Evolutionary conservation across 2,113 vertebrate genomes (phyloP), one percentile per base, ranked within the genome.

Genomic region (Erinaceus europaeus): DNA sequence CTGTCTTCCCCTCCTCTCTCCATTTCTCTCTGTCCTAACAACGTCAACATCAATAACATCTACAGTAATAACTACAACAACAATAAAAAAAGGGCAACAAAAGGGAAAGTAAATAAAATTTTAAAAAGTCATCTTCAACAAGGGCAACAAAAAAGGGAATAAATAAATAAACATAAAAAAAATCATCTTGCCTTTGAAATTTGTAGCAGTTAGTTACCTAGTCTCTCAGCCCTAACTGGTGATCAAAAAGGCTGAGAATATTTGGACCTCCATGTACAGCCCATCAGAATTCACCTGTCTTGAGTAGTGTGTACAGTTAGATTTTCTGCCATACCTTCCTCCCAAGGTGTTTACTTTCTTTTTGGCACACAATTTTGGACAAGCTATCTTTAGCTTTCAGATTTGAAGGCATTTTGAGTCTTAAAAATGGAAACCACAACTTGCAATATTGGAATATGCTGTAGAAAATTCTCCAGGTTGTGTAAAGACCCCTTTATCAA

Each of bases 401-500:
- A 29, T 76, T 46, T 25, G 21, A 86, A 81, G 62, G 2, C 12
- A 15, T 71, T 88, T 69, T 74, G 69, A 72, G 65, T 78, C n/a
- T 69, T 90, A 65, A 89, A 87, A 73, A 74, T 32, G 55, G 34
- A 61, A 80, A 73, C 89, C 65, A 36, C 11, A 50, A 34, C 23
- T 23, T 42, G 59, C 36, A 53, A 17, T 17, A 29, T 38, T n/a
- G 2, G 59, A 55, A 27, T 84, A 32, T 38, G 21, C 52, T 68
- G 23, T 17, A 52, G 61, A 64, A n/a, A 46, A 40, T 57, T 74
- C 64, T 69, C 52, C 14, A 53, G 74, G 32, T 69, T 81, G 68
- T 61, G 42, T 59, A 25, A 61, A 50, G 23, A 40, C 10, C 17
- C 59, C 23, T 77, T 10, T 50, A 34, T 55, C 18, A 9, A 21